Evolutionary conservation across 2,113 vertebrate genomes (phyloP), one percentile per base, ranked within the genome.

Genomic region (Protomyctophum bolini): DNA sequence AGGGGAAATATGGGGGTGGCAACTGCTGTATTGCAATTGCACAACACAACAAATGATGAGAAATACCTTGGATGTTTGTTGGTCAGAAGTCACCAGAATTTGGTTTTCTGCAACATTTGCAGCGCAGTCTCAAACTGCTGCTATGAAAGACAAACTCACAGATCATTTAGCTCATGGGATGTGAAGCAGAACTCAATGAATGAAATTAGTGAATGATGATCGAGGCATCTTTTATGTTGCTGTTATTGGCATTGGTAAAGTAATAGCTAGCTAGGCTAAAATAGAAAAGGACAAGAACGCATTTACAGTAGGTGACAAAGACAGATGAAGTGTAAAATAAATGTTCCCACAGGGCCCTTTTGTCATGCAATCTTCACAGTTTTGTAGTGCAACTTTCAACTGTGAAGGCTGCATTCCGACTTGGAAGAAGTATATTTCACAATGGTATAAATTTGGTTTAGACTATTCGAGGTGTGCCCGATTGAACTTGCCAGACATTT

Each of bases 1-100:
- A 29, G 8, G 29, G 28, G 33, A 4, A 15, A 8, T 21, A 21
- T 29, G 15, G 21, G 21, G 28, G 57, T 15, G n/a, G 55, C 15
- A 15, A 56, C 2, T 56, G 15, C 55, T 15, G 14, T 56, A 56
- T 56, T n/a, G 55, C n/a, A 56, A 15, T 58, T 29, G 28, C 21
- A 5, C 57, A 58, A 58, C 57, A 54, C 51, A 58, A 58, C 21
- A 58, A 58, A 58, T 58, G 21, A 29, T 58, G 28, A 58, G 29
- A 58, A 58, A 33, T 58, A 28, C 57, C 28, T 33, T 8, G 10
- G 21, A 11, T 58, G 7, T 21, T 58, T 58, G 57, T 28, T 58
- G 57, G 57, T 58, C 21, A 58, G 57, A 9, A 29, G n/a, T 58
- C 28, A 58, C 28, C 57, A 58, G 21, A 58, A 10, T 21, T 21